Base-by-base conservation (phyloP, 2,888 invertebrate genomes). In the Conistra vaccinii region DNA sequence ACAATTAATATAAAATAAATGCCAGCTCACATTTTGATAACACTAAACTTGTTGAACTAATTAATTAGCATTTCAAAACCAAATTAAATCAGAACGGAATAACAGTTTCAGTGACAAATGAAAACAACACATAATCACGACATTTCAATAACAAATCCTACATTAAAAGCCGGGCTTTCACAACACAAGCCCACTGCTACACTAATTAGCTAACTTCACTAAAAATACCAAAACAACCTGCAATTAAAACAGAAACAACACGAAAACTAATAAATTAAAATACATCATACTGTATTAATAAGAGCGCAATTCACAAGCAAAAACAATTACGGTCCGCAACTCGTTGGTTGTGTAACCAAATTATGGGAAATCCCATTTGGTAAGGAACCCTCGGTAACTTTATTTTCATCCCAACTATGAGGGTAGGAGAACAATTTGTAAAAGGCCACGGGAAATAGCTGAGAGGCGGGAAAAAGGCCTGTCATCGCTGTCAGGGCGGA, bases 291-390 rank as follows among this genome's bases (percentile, higher is more conserved):
- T 81, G 73, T 88, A 88, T 85, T 86, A 87, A 84, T 86, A 89
- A 80, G 79, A 84, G 85, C 78, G 80, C 79, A 87, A 87, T 89
- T 90, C 89, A 87, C 84, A 78, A 86, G 85, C 89, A 87, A 92
- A 92, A 94, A 94, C 93, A 94, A 93, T 94, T 93, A 92, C 87
- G 84, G 73, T 80, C 88, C 89, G 87, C 88, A 89, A 91, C 92
- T 93, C 93, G 93, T 92, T 92, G 92, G 85, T 85, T 88, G 90
- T 92, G 92, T 95, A 95, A 95, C 93, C 91, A 92, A 93, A 94
- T 96, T 95, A 95, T 93, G 92, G 91, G 91, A 93, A 95, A 95
- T 94, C 92, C 93, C 92, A 95, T 95, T 95, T 94, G 90, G 91
- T 89, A 90, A 90, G 90, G 92, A 93, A 91, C 94, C 94, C 94